Evolutionary conservation across 2,888 invertebrate species (phyloP).

Genomic region (Agrochola circellaris): DNA sequence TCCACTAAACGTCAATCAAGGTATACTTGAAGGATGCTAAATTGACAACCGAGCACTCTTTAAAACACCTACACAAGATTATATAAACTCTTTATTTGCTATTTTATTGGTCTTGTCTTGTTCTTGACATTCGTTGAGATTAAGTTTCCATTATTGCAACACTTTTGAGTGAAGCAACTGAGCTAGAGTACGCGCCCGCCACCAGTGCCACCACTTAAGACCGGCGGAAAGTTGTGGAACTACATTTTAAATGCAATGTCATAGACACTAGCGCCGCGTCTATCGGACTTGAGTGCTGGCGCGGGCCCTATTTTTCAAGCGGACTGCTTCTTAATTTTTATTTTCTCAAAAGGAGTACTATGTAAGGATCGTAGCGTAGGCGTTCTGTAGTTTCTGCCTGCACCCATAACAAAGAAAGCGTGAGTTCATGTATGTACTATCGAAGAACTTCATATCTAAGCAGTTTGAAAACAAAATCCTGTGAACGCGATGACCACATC

Average conservation of each 20-base stretch:
- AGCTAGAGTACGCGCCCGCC: too few species aligned
- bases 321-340: too few species aligned
- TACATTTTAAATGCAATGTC: too few species aligned
- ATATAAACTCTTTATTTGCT: conserved; percentile 2
- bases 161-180: not conserved
- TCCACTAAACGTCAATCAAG: conserved; percentile 24
- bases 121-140: not conserved
- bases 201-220: too few species aligned
- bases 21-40: not conserved
- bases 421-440: too few species aligned
- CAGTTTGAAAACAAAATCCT: too few species aligned
- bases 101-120: not conserved
- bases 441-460: too few species aligned
- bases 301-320: too few species aligned
- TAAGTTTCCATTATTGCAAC: not conserved
- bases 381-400: not conserved
- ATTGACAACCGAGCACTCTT: not conserved
- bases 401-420: not conserved
- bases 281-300: too few species aligned
- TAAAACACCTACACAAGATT: not conserved
- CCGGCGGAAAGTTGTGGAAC: too few species aligned
- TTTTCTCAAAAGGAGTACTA: not conserved
- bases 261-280: too few species aligned
- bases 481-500: too few species aligned
- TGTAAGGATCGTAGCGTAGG: not conserved